phyloP scores from a whole-genome alignment of 2,113 vertebrate species.

The Bucco capensis region DNA sequence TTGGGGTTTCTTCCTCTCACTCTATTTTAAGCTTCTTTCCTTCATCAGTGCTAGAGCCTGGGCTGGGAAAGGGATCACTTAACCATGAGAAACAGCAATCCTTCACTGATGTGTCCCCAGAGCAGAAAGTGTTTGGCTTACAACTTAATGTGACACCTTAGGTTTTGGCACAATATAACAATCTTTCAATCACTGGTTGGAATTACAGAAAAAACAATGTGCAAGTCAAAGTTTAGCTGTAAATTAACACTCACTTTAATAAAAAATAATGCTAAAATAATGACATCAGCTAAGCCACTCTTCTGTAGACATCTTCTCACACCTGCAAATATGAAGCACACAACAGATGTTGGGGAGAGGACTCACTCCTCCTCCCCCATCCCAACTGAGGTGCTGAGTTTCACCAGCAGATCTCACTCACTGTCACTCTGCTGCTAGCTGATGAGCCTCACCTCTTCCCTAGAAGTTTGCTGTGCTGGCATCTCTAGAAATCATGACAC shows the following conservation, averaged over 20 bases:
- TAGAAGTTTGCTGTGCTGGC: background rate
- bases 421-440: background rate
- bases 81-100: background rate
- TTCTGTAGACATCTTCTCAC: conserved; percentile 18
- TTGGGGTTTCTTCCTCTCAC: background rate
- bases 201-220: background rate
- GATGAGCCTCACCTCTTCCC: background rate
- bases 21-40: background rate
- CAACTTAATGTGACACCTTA: background rate
- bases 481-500: background rate
- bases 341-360: background rate
- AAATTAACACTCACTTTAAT: conserved; percentile 37
- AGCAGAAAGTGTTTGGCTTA: background rate
- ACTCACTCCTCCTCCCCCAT: background rate
- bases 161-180: background rate
- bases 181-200: background rate
- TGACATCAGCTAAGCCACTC: background rate
- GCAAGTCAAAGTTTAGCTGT: background rate
- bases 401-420: background rate
- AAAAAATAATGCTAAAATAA: conserved; percentile 20
- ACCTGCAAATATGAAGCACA: conserved; percentile 28
- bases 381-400: background rate
- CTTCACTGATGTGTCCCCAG: background rate
- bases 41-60: background rate
- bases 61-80: background rate